Percentiles rank a stretch among this genome's conserved stretches.
Evolutionary conservation across 2,797 vertebrate species (phyloP).

Genomic region (Diceros bicornis): DNA sequence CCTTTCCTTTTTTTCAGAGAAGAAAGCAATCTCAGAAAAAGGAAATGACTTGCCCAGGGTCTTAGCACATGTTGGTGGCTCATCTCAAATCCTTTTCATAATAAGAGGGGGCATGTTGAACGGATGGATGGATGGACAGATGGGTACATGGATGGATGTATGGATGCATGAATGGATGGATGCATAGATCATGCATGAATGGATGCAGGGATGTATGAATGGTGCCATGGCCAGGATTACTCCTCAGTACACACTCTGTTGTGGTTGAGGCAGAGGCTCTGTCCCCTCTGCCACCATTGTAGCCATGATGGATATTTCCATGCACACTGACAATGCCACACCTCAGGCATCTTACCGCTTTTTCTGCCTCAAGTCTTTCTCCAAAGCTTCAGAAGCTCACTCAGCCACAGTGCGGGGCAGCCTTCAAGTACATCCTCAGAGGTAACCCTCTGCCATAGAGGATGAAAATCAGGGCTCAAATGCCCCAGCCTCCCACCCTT

Average conservation of each 20-base stretch:
- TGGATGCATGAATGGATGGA: background rate
- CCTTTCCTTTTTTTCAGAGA: background rate
- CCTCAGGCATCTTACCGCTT: background rate
- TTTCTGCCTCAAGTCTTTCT: slow-evolving; percentile 5
- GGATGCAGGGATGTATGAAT: too few species aligned
- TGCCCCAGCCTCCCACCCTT: background rate
- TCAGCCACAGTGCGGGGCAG: background rate
- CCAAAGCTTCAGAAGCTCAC: background rate
- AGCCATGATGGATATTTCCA: background rate
- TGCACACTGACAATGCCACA: background rate
- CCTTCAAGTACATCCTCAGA: background rate
- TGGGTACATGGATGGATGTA: too few species aligned
- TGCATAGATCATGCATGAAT: background rate
- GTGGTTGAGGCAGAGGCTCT: background rate
- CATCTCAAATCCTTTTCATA: background rate
- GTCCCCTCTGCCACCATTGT: background rate
- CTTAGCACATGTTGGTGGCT: background rate
- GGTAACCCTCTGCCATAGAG: background rate
- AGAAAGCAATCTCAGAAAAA: background rate
- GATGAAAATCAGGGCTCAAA: background rate
- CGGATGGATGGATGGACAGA: background rate
- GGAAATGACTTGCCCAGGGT: background rate
- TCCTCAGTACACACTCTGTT: background rate
- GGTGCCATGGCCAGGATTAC: background rate
- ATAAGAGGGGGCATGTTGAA: background rate